A percentile compares a stretch with the other conserved stretches of the same genome.
These are phyloP conservation scores for Petrocephalus microphthalmus DNA, from an alignment of 2,113 vertebrate species.

Conservation along the genomic window DNA sequence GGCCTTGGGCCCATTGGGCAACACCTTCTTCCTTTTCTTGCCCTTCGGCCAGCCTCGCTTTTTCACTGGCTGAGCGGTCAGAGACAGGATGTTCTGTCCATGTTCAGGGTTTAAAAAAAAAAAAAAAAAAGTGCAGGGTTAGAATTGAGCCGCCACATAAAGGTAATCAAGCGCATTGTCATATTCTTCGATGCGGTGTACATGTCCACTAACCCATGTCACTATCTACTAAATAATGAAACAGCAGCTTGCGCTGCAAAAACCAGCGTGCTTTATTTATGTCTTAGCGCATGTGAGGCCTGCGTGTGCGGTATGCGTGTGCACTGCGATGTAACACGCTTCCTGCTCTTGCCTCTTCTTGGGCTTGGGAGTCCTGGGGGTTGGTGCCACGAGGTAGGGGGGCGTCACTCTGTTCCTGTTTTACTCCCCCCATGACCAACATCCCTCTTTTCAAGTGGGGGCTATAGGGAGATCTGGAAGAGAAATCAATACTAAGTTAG, in stretches of 20 bases:
- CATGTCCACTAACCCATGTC: not conserved
- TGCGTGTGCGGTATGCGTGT: not conserved
- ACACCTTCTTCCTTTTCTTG: constrained; percentile 96
- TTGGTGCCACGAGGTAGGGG: constrained; percentile 48
- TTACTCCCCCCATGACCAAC: constrained; percentile 61
- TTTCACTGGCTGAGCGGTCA: constrained; percentile 73
- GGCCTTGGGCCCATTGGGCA: constrained; percentile 93
- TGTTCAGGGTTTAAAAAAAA: not conserved
- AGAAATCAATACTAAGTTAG: not conserved
- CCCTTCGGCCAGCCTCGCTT: constrained; percentile 97
- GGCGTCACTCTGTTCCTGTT: constrained; percentile 63
- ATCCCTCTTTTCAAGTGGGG: constrained; percentile 5
- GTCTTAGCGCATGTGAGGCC: not conserved
- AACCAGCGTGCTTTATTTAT: not conserved
- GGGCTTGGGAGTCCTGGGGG: constrained; percentile 51
- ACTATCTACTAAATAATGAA: not conserved
- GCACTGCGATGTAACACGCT: not conserved
- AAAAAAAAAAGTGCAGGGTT: not conserved
- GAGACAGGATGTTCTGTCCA: constrained; percentile 15
- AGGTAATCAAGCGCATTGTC: not conserved
- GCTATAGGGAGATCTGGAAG: constrained; percentile 3
- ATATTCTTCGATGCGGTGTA: not conserved
- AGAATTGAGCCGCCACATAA: not conserved
- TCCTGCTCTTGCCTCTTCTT: constrained; percentile 54
- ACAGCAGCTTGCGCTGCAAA: not conserved